Evolutionary conservation across 2,113 vertebrate species (phyloP).

Genomic region (Actenoides hombroni): DNA sequence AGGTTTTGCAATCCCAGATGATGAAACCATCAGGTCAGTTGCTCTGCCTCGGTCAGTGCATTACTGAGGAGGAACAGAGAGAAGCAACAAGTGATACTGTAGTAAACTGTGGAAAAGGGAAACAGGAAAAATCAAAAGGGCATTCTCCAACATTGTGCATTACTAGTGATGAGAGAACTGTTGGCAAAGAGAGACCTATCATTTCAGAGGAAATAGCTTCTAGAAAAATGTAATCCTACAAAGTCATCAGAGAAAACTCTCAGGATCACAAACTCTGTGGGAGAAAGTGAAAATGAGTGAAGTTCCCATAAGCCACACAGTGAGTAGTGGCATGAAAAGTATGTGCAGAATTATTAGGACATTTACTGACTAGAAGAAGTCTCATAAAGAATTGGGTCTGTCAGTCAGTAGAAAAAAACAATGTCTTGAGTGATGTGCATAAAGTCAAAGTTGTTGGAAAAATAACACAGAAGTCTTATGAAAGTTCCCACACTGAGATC

Average conservation of each 20-base stretch:
- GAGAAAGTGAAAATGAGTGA: slow-evolving; percentile 31
- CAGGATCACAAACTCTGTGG: background rate
- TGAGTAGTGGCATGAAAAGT: background rate
- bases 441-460: slow-evolving; percentile 24
- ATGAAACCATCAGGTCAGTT: slow-evolving; percentile 42
- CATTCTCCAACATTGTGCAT: background rate
- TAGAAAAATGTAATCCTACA: slow-evolving; percentile 51
- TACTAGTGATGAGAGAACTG: slow-evolving; percentile 41
- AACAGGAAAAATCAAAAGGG: background rate
- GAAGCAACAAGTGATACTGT: background rate
- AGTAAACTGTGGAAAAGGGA: background rate
- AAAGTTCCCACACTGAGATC: background rate
- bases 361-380: background rate
- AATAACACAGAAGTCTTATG: background rate
- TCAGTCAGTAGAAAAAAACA: slow-evolving; percentile 50
- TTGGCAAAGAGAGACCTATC: slow-evolving; percentile 17
- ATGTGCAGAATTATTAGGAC: slow-evolving; percentile 2
- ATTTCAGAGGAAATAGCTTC: slow-evolving; percentile 25
- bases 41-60: background rate
- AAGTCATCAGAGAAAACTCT: slow-evolving; percentile 43
- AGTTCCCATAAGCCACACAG: background rate
- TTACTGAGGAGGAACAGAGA: background rate
- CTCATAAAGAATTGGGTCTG: background rate
- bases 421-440: background rate
- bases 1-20: slow-evolving; percentile 21